These are phyloP conservation scores for Mohoua ochrocephala DNA, from an alignment of 2,113 vertebrate species.

Conservation along the genomic window DNA sequence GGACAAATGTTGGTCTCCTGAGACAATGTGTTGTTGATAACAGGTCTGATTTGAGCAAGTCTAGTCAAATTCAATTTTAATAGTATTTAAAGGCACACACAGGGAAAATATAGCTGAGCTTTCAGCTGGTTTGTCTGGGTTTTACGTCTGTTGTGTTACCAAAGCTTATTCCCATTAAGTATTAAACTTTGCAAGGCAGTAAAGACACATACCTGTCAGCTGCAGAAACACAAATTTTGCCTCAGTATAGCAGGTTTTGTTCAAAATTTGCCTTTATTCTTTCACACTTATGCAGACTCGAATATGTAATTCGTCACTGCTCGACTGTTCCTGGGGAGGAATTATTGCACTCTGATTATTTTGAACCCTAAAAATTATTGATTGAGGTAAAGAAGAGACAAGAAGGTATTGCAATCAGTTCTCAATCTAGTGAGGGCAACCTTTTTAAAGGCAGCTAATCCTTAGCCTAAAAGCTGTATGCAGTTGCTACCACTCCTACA, in stretches of 20 bases:
- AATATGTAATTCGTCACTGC: not conserved
- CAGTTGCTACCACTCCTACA: not conserved
- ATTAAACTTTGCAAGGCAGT: not conserved
- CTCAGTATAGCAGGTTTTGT: not conserved
- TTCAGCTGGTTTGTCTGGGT: not conserved
- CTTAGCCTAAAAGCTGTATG: not conserved
- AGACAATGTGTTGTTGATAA: constrained; percentile 55
- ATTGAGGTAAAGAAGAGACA: constrained; percentile 29
- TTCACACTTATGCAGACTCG: not conserved
- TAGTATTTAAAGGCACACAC: constrained; percentile 22
- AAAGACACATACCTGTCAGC: not conserved
- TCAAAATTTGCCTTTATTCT: not conserved
- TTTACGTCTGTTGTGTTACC: not conserved
- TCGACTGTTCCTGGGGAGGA: not conserved
- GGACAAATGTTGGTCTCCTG: constrained; percentile 57
- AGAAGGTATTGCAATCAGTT: constrained; percentile 14
- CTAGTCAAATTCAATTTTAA: constrained; percentile 56
- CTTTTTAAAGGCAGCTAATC: constrained; percentile 26
- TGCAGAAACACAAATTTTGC: not conserved
- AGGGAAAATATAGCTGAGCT: not conserved
- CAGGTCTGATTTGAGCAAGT: constrained; percentile 39
- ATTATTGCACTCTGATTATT: constrained; percentile 37
- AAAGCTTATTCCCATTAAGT: not conserved
- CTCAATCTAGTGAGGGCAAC: not conserved
- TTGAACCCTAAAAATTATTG: constrained; percentile 38